Conservation (phyloP, 2,113 vertebrate species). For the Anas platyrhynchos region DNA sequence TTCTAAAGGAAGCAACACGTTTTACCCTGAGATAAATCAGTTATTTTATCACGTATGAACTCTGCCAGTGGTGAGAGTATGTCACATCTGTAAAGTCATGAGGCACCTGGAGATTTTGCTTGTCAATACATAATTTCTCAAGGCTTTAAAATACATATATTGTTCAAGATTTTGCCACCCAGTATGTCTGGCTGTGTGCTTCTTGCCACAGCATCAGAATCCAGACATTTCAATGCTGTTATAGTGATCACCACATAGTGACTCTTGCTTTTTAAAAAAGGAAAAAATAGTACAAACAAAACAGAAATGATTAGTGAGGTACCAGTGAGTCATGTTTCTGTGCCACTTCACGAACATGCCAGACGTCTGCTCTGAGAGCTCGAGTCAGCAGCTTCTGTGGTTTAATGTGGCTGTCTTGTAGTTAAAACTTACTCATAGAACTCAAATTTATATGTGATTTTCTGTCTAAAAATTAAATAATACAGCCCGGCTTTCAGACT, state of each 20-base stretch:
- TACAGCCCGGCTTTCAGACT: background rate
- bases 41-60: background rate
- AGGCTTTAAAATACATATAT: background rate
- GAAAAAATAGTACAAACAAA: background rate
- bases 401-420: background rate
- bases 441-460: background rate
- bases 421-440: background rate
- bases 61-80: background rate
- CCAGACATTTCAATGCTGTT: background rate
- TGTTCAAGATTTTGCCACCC: background rate
- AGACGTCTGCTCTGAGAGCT: background rate
- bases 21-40: constrained; percentile 4
- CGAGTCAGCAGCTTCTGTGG: background rate
- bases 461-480: background rate
- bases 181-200: background rate
- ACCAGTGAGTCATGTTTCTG: background rate
- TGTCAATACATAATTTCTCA: background rate
- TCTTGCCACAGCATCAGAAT: background rate
- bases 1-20: background rate
- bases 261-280: background rate
- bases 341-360: background rate
- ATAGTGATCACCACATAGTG: no score
- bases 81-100: background rate
- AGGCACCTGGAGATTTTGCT: background rate
- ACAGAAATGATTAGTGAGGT: background rate